Evolutionary conservation across 2,113 vertebrate species (phyloP).

Genomic region (Strix uralensis): DNA sequence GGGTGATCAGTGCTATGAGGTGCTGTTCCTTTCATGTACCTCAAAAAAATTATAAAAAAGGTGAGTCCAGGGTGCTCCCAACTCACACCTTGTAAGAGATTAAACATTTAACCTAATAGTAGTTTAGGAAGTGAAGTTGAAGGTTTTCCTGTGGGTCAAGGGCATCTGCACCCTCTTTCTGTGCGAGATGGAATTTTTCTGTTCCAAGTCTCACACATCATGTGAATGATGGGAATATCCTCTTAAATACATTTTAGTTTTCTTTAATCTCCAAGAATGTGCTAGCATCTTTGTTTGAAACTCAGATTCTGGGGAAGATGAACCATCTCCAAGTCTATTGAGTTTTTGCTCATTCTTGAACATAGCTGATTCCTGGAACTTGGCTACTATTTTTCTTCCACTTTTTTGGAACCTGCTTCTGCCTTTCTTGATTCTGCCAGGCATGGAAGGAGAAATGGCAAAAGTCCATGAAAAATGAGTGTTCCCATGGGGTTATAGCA

Average conservation of each 20-base stretch:
- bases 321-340: neutral
- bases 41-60: neutral
- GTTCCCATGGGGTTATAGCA: neutral
- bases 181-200: neutral
- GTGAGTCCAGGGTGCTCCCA: neutral
- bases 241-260: neutral
- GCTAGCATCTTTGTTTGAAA: neutral
- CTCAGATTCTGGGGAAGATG: neutral
- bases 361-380: neutral
- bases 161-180: neutral
- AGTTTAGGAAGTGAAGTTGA: neutral
- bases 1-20: neutral
- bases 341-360: neutral
- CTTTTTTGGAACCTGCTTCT: neutral
- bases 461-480: neutral
- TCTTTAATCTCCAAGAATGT: neutral
- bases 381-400: neutral
- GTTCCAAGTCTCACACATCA: neutral
- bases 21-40: neutral
- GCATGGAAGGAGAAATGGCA: neutral
- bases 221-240: neutral
- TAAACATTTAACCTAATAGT: neutral
- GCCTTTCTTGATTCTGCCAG: neutral
- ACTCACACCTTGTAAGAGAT: neutral
- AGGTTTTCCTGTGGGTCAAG: neutral